Evolutionary conservation across 2,888 invertebrate species (phyloP), one percentile per base, ranked within the genome.

Genomic region (Drosophila tripunctata): DNA sequence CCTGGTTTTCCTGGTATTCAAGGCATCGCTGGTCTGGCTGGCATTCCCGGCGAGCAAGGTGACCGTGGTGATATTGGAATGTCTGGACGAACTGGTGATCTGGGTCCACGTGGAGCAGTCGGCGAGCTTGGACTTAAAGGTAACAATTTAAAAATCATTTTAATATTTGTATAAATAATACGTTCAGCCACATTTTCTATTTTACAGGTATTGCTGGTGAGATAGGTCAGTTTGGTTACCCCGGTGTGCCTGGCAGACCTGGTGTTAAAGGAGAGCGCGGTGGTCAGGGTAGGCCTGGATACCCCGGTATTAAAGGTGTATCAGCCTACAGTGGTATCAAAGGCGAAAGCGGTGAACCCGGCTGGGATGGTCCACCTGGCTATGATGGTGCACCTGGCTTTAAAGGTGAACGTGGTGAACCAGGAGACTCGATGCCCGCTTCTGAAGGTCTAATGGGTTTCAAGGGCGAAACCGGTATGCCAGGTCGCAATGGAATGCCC

Each of bases 381-480:
- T 78, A 52, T 4, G 69, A 66, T 24, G 91, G 91, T 2, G 21
- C 67, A 1, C 52, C 66, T 1, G 91, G 91, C 2, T 40, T 50
- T 4, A 92, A 94, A 68, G 96, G 96, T 22, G 58, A 80, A 8
- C 92, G 91, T 75, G 96, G 95, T 54, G 88, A 89, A 0, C 92
- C 92, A 75, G 96, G 95, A 35, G 92, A 92, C 62, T 91, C 92
- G 8, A 94, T 95, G 2, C 58, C 78, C 10, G 91, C 92, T 14
- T 57, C 78, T 21, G 93, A 94, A 75, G 93, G 93, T 12, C 62
- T 82, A 4, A 67, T 80, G 10, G 95, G 94, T 1, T 60, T 86
- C 17, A 94, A 93, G 80, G 96, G 96, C 57, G 91, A 92, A 51
- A 92, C 92, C 50, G 96, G 96, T 72, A 91, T 93, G 12, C 87